phyloP scores from a whole-genome alignment of 92 coral and sea anemone genomes.

The Desmophyllum pertusum region DNA sequence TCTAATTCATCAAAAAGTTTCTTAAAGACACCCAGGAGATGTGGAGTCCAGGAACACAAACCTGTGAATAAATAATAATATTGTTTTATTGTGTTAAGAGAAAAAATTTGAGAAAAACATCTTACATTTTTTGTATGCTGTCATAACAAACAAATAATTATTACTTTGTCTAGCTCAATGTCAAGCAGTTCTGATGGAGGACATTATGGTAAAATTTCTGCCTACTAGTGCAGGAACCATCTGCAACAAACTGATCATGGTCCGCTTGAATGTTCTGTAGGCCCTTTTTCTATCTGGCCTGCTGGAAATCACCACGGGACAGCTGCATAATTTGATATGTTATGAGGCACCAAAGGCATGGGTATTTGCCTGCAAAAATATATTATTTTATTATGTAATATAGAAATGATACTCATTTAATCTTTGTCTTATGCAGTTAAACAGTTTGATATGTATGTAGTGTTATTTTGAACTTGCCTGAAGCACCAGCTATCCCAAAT shows the following conservation, averaged over 20 bases:
- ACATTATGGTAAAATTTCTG: conserved; percentile 8
- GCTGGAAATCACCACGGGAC: background rate
- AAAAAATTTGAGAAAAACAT: too few species aligned
- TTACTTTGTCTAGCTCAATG: conserved; percentile 14
- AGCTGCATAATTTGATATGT: background rate
- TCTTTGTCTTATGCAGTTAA: too few species aligned
- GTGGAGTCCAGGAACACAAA: conserved; percentile 55
- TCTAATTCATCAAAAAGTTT: conserved; percentile 50
- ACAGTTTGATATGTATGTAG: too few species aligned
- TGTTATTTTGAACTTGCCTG: conserved; percentile 27
- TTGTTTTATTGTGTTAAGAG: too few species aligned
- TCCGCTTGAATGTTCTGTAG: background rate
- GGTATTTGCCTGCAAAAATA: background rate
- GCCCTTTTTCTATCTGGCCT: background rate
- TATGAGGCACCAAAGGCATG: background rate
- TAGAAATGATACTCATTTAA: too few species aligned
- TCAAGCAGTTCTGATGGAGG: background rate
- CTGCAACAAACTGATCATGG: conserved; percentile 1
- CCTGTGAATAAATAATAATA: conserved; percentile 5
- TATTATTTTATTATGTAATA: too few species aligned
- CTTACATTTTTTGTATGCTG: too few species aligned
- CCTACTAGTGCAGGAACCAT: background rate
- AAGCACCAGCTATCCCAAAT: conserved; percentile 51
- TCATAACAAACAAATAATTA: too few species aligned
- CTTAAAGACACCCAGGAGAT: conserved; percentile 38